Percentiles rank a stretch among this genome's conserved stretches.
phyloP scores from a whole-genome alignment of 1,140 invertebrate species.

The Tachypleus tridentatus region DNA sequence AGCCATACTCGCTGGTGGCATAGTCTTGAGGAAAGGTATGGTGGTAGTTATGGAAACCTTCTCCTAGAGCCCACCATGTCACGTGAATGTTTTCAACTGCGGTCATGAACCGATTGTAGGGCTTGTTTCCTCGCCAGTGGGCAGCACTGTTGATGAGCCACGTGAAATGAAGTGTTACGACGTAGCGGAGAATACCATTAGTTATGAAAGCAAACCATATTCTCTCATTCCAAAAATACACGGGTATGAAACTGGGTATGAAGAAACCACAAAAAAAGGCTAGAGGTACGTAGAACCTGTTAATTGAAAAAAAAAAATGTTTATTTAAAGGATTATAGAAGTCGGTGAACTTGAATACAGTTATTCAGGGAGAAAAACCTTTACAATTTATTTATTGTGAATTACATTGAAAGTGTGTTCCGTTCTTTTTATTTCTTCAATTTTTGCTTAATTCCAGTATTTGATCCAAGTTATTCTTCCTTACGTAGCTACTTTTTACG shows the following conservation, averaged over 20 bases:
- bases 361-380: no score
- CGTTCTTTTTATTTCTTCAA: no score
- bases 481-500: no score
- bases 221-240: conserved; percentile 38
- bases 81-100: conserved; percentile 37
- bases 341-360: no score
- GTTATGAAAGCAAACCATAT: conserved; percentile 35
- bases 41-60: conserved; percentile 46
- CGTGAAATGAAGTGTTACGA: conserved; percentile 33
- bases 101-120: conserved; percentile 37
- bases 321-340: no score
- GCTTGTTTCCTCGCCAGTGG: conserved; percentile 37
- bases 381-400: no score
- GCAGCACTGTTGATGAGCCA: conserved; percentile 42
- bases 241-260: conserved; percentile 38
- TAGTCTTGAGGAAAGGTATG: conserved; percentile 45
- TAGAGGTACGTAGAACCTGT: conserved; percentile 32
- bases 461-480: no score
- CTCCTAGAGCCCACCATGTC: conserved; percentile 35
- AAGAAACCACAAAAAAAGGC: conserved; percentile 38
- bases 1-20: conserved; percentile 37
- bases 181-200: conserved; percentile 37
- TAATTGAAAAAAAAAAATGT: no score
- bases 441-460: no score
- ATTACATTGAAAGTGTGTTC: no score